These are phyloP conservation scores for Hemibates koningsi DNA, from an alignment of 2,113 vertebrate species.

Conservation along the genomic window DNA sequence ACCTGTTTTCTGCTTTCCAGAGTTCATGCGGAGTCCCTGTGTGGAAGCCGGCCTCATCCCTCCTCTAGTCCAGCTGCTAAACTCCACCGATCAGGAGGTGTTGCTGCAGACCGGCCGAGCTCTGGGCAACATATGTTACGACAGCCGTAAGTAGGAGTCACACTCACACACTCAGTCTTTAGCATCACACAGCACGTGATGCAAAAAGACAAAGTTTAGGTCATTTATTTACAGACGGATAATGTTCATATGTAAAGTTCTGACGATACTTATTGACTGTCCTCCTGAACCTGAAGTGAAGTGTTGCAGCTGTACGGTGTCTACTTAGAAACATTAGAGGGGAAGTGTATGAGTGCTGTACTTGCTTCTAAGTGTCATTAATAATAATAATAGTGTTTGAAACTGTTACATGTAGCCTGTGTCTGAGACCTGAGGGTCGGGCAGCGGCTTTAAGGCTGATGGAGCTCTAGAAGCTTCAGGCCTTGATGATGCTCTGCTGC, in stretches of 20 bases:
- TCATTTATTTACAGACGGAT: background rate
- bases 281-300: too few relatives aligned
- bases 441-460: background rate
- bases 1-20: constrained; percentile 62
- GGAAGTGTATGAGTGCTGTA: fast-evolving
- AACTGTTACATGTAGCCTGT: background rate
- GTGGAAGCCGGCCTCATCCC: constrained; percentile 93
- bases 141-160: constrained; percentile 90
- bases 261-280: fast-evolving
- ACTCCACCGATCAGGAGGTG: constrained; percentile 91
- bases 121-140: constrained; percentile 98
- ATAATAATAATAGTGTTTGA: background rate
- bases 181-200: background rate
- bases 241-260: background rate
- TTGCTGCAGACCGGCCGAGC: constrained; percentile 95
- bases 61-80: constrained; percentile 88
- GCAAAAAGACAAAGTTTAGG: background rate
- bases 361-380: background rate
- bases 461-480: constrained; percentile 14
- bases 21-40: constrained; percentile 92
- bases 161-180: background rate
- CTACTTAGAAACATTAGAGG: fast-evolving
- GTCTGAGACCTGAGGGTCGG: background rate
- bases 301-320: fast-evolving
- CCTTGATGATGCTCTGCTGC: fast-evolving